Evolutionary conservation across 30 jellyfish, hydroid and myxozoan genomes (phyloP).

Genomic region (Hydra vulgaris): DNA sequence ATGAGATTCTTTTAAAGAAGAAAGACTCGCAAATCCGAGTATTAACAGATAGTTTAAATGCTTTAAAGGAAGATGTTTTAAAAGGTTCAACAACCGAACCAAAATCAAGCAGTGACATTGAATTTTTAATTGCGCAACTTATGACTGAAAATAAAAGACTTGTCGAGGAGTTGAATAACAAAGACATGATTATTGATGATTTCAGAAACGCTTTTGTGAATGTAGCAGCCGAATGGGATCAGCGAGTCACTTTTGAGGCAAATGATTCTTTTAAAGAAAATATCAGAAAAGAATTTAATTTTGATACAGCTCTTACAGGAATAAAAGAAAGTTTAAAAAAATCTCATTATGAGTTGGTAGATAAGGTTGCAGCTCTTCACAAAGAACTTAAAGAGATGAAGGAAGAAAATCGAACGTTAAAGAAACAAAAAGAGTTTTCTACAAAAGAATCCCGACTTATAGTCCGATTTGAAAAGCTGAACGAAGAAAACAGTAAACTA

Average conservation of each 20-base stretch:
- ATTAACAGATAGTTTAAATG: not conserved
- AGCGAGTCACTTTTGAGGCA: not conserved
- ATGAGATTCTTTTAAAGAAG: not conserved
- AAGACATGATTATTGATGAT: constrained; percentile 15
- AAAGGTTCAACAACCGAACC: not conserved
- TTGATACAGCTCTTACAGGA: not conserved
- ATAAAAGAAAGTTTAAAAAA: constrained; percentile 13
- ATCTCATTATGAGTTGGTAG: constrained; percentile 21
- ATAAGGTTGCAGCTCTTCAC: constrained; percentile 16
- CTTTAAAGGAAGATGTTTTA: not conserved
- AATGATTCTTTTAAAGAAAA: not conserved
- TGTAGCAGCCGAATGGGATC: constrained; percentile 14
- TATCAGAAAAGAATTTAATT: not conserved
- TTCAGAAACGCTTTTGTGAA: constrained; percentile 4
- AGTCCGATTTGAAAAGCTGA: not conserved
- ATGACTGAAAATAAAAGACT: not conserved
- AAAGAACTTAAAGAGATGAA: constrained; percentile 15
- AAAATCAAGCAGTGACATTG: not conserved
- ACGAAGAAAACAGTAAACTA: constrained; percentile 21
- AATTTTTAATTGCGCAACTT: not conserved
- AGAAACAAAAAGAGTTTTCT: not conserved
- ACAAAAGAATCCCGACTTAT: not conserved
- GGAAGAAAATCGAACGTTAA: constrained; percentile 19
- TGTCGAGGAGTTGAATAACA: not conserved
- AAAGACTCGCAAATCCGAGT: not conserved